Percentiles rank a stretch among this genome's conserved stretches.
Conservation (phyloP, 2,113 vertebrate species). For the Scortum barcoo region DNA sequence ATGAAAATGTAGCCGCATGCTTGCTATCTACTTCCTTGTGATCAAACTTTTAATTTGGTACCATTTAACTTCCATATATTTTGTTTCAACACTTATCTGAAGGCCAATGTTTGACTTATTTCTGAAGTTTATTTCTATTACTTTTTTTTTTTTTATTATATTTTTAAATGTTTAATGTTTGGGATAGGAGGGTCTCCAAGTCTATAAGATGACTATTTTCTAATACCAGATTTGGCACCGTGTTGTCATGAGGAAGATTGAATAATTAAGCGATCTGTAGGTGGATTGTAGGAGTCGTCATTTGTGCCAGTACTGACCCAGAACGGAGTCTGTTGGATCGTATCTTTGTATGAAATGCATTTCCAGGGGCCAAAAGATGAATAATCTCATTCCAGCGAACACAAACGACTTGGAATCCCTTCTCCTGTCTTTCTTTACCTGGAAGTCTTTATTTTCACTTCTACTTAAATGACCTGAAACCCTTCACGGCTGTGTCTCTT, state of each 20-base stretch:
- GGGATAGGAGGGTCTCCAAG: conserved; percentile 66
- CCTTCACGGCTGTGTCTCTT: conserved; percentile 76
- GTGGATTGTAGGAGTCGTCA: conserved; percentile 53
- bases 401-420: conserved; percentile 76
- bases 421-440: conserved; percentile 48
- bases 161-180: conserved; percentile 36
- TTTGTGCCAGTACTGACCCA: conserved; percentile 58
- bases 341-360: conserved; percentile 56
- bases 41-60: conserved; percentile 53
- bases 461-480: conserved; percentile 75
- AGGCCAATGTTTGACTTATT: conserved; percentile 57
- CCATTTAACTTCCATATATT: conserved; percentile 56
- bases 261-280: conserved; percentile 48
- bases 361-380: conserved; percentile 61
- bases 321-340: conserved; percentile 51
- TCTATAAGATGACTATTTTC: conserved; percentile 48
- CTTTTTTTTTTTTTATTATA: conserved; percentile 2
- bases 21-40: conserved; percentile 80
- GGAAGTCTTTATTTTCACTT: conserved; percentile 53
- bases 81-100: conserved; percentile 63
- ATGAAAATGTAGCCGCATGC: conserved; percentile 87
- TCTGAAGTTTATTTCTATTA: conserved; percentile 37
- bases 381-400: conserved; percentile 52
- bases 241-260: conserved; percentile 18
- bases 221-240: conserved; percentile 28